These are phyloP conservation scores for Dolichoris vasculosae DNA, from an alignment of 1,140 invertebrate genomes.

Conservation along the genomic window DNA sequence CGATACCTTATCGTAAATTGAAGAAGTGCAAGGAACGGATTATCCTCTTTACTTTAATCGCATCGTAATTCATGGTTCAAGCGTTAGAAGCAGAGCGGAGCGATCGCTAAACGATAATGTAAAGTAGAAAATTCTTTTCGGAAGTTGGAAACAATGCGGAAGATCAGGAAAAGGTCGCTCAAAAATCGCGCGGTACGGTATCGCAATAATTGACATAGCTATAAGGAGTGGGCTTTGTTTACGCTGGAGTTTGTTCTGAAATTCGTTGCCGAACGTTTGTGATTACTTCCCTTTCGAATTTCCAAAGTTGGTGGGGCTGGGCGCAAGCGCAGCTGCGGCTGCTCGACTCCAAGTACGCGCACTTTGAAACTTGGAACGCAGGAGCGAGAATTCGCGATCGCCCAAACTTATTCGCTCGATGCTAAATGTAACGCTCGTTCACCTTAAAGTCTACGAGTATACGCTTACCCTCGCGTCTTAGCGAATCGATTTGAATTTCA, in stretches of 20 bases:
- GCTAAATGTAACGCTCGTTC: background rate
- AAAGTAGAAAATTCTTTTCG: background rate
- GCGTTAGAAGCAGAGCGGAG: background rate
- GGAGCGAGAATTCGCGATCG: constrained; percentile 36
- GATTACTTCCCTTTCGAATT: constrained; percentile 51
- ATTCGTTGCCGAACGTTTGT: constrained; percentile 37
- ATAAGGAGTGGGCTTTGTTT: background rate
- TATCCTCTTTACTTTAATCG: background rate
- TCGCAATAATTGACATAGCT: constrained; percentile 32
- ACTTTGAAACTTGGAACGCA: constrained; percentile 32
- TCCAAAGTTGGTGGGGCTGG: background rate
- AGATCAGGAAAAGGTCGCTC: background rate
- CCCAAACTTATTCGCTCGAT: background rate
- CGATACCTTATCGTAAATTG: background rate
- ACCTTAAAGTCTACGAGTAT: background rate
- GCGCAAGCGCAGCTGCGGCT: no score
- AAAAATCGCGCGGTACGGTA: background rate
- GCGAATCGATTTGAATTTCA: constrained; percentile 32
- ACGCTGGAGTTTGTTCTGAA: background rate
- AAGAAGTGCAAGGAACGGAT: background rate
- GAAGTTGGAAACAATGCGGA: background rate
- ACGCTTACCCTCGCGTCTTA: background rate
- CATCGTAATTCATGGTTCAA: background rate
- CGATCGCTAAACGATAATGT: background rate
- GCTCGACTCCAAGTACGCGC: background rate